Evolutionary conservation across 92 coral and sea anemone species (phyloP), one percentile per base, ranked within the genome.

Genomic region (Scolanthus callimorphus): DNA sequence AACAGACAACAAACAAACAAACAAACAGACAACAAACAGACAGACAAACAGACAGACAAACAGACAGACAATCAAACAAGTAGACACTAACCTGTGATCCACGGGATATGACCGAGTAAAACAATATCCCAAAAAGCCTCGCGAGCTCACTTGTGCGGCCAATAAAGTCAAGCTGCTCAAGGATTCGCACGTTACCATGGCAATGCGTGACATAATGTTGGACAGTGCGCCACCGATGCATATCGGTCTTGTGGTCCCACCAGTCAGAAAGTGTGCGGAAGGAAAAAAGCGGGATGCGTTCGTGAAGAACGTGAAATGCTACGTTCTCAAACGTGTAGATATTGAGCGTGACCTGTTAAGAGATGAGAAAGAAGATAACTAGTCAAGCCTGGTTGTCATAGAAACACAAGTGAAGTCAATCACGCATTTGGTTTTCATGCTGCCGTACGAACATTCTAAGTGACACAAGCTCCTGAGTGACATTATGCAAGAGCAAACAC

Each of bases 121-220:
- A 94, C 46, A 94, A 52, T 67, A 94, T 94, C 80, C 99, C 99
- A 88, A 80, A 94, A 8, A 94, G 78, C 69, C 99, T 94, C 62
- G 99, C 99, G 1, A 94, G 78, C 78, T 94, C 99, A 73, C 99
- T 94, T 4, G 99, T 94, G 38, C 92, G 83, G 59, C 91, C 96
- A 52, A 94, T 76, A 24, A 94, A 81, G 77, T 94, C 96, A 57
- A 86, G 59, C 30, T 90, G 83, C 46, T 88, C 91, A 12, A 94
- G 79, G 20, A 94, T 50, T 63, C 79, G 76, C 30, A 88, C 54
- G 63, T 84, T 94, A 39, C 85, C 94, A 70, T 77, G 96, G 52
- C 98, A 92, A 62, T 96, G 98, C 15, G 60, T 74, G 63, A 92
- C 70, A 70, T 92, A 92, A 60, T 92, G 98, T 34, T 89, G 90